Conservation (phyloP, 2,797 vertebrate species). For the Tauraco hartlaubi region DNA sequence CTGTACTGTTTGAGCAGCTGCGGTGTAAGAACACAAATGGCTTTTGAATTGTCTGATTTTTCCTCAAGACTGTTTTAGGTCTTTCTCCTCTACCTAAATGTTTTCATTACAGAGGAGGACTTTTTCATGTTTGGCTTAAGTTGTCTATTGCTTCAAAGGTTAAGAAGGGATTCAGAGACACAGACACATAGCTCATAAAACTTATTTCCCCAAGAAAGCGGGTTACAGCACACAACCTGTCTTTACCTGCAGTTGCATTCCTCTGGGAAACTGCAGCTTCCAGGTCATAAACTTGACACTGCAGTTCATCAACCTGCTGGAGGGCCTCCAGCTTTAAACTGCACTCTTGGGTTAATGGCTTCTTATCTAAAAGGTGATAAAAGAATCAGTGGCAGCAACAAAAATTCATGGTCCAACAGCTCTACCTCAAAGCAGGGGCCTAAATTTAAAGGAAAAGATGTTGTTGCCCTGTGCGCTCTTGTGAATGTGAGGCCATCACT, state of each 20-base stretch:
- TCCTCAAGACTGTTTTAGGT: neutral
- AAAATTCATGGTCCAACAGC: neutral
- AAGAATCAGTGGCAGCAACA: constrained; percentile 3
- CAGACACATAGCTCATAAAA: neutral
- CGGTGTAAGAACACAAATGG: neutral
- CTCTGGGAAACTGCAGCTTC: constrained; percentile 41
- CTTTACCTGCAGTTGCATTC: constrained; percentile 64
- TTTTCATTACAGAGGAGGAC: neutral
- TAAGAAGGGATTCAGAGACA: neutral
- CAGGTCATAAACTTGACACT: constrained; percentile 68
- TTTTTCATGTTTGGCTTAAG: neutral
- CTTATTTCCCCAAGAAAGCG: neutral
- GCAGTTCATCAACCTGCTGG: constrained; percentile 78
- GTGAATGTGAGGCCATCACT: neutral
- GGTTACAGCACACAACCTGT: neutral
- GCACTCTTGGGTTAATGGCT: constrained; percentile 78
- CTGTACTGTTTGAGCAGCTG: neutral
- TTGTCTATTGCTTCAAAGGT: neutral
- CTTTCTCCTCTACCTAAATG: neutral
- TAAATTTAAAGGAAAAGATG: neutral
- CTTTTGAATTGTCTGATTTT: neutral
- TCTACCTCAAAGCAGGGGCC: neutral
- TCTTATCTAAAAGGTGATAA: constrained; percentile 69
- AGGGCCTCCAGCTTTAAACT: constrained; percentile 83
- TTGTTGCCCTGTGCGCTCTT: neutral